Evolutionary conservation across 2,797 vertebrate species (phyloP).

Genomic region (Sebastes flavidus): DNA sequence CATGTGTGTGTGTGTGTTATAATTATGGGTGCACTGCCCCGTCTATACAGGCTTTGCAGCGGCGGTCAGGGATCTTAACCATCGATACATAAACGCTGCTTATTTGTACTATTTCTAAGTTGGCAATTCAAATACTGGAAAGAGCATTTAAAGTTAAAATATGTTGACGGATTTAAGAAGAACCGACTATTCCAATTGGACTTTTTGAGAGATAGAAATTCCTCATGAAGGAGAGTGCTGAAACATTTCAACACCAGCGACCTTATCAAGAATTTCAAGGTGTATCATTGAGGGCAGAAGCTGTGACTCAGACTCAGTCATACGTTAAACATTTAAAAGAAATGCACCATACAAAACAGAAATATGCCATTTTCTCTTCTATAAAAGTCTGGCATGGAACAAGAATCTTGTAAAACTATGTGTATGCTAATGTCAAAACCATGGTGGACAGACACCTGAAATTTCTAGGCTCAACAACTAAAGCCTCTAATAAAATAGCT

Average conservation of each 20-base stretch:
- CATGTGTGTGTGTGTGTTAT: constrained; percentile 3
- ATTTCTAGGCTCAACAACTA: background rate
- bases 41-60: constrained; percentile 26
- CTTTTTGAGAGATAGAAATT: background rate
- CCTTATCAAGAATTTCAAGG: background rate
- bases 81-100: background rate
- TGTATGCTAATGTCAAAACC: background rate
- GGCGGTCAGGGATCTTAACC: constrained; percentile 38
- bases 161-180: background rate
- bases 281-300: no score
- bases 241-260: background rate
- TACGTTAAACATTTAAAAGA: background rate
- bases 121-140: constrained; percentile 8
- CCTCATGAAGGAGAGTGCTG: background rate
- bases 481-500: background rate
- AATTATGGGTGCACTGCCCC: constrained; percentile 11
- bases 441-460: background rate
- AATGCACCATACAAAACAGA: background rate
- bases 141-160: background rate
- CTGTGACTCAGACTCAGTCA: background rate
- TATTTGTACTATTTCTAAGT: background rate
- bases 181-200: background rate
- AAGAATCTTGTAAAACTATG: background rate
- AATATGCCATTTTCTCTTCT: background rate
- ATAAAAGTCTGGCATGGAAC: background rate